A percentile compares a stretch with the other conserved stretches of the same genome.
phyloP scores from a whole-genome alignment of 2,888 invertebrate genomes.

The Phasia obesa region DNA sequence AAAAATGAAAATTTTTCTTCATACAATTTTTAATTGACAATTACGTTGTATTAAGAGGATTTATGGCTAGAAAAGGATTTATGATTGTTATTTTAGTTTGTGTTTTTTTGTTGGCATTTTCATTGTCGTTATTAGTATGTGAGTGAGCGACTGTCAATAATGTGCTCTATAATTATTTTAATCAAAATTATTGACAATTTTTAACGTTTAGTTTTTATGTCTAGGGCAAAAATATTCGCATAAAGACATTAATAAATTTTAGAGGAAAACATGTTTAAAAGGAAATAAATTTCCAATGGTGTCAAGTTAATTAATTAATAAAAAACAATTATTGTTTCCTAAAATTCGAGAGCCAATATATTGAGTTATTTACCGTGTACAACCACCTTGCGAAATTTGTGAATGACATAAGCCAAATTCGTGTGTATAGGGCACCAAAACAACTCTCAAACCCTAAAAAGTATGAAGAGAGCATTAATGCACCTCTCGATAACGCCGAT shows the following conservation, averaged over 20 bases:
- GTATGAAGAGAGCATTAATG: no score
- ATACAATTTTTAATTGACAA: conserved; percentile 70
- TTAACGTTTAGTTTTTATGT: conserved; percentile 48
- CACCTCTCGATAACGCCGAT: no score
- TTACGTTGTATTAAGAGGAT: conserved; percentile 71
- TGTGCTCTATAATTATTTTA: conserved; percentile 68
- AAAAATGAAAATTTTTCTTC: conserved; percentile 67
- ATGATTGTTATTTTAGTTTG: conserved; percentile 57
- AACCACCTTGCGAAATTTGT: no score
- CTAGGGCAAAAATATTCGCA: conserved; percentile 41
- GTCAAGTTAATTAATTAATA: background rate
- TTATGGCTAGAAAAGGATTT: conserved; percentile 71
- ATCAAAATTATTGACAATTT: conserved; percentile 71
- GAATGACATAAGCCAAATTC: no score
- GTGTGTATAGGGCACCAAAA: no score
- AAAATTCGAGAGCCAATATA: no score
- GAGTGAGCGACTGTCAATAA: conserved; percentile 59
- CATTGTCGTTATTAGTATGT: conserved; percentile 50
- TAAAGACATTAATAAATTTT: conserved; percentile 57
- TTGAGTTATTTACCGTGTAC: no score
- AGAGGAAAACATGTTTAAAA: conserved; percentile 15
- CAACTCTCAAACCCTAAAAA: no score
- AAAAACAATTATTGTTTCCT: no score
- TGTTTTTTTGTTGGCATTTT: conserved; percentile 40
- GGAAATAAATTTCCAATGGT: conserved; percentile 21